Base-by-base conservation (phyloP, 2,113 vertebrate genomes). In the Tragelaphus imberbis region DNA sequence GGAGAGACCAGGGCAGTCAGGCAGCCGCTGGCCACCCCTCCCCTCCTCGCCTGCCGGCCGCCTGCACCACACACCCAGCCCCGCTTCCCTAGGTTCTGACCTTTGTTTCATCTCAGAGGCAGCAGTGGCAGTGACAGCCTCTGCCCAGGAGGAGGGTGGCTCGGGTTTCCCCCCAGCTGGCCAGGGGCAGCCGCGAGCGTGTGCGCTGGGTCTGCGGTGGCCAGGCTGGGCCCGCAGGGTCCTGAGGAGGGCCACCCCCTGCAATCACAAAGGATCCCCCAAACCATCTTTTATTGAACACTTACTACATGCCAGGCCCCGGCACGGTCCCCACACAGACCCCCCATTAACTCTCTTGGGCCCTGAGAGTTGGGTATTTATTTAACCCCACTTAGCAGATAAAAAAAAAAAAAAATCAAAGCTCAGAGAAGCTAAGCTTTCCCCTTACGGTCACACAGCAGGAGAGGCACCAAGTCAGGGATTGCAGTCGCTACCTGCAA, bases 31-130 rank as follows among this genome's bases (percentile, higher is more conserved):
- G 94, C 81, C 88, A 17, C 65, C 88, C 91, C 85, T 53, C 92
- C 77, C 84, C 27, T 25, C 55, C 79, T n/a, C 51, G 14, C 68
- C 71, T 28, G 87, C 93, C 2, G 0, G n/a, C 86, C 0, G 12
- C 92, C 79, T 94, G 65, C 92, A 82, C 47, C 1, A 1, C 51
- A 19, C 25, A n/a, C 82, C 28, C 40, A 17, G 94, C 55, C 91
- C 49, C 16, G 47, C 88, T 91, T 92, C 89, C 96, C 91, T 17
- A 23, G 91, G 87, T 95, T 97, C 94, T 98, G 98, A 98, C 98
- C 98, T 98, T 98, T 98, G 97, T 97, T 97, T 97, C 95, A 95
- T 96, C 96, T 95, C 92, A 86, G 88, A 97, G 95, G 90, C 30
- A 27, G 94, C 88, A 19, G 86, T 8, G 6, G 56, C 81, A 25